A percentile compares a stretch with the other conserved stretches of the same genome.
phyloP scores from a whole-genome alignment of 2,797 vertebrate species.

The Rhabdomys pumilio region DNA sequence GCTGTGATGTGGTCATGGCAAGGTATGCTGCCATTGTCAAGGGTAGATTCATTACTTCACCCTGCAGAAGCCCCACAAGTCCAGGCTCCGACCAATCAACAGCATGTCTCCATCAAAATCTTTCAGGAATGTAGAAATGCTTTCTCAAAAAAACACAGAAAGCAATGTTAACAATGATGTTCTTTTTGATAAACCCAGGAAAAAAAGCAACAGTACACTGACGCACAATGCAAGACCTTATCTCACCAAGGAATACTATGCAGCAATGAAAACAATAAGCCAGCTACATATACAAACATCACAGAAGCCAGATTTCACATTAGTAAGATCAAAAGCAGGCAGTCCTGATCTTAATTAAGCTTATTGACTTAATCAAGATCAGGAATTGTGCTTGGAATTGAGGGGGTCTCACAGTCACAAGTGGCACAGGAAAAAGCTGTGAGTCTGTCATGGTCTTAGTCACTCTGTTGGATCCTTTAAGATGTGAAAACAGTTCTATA shows the following conservation, averaged over 20 bases:
- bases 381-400: too few relatives aligned
- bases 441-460: fast-evolving
- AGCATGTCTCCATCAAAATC: fast-evolving
- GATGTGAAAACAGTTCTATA: fast-evolving
- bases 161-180: fast-evolving
- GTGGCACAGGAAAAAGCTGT: fast-evolving
- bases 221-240: fast-evolving
- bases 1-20: not conserved
- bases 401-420: not conserved
- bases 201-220: fast-evolving
- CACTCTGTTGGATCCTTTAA: fast-evolving
- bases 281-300: fast-evolving
- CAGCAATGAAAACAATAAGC: fast-evolving
- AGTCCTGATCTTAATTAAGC: fast-evolving
- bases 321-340: fast-evolving
- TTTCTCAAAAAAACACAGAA: not conserved
- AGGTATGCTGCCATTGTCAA: too few relatives aligned
- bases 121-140: not conserved
- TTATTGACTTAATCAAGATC: fast-evolving
- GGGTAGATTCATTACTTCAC: not conserved
- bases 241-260: fast-evolving
- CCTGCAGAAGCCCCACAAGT: not conserved
- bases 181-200: not conserved
- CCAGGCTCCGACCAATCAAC: not conserved
- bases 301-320: fast-evolving